Evolutionary conservation across 2,888 invertebrate genomes (phyloP).

Genomic region (Nymphalis c-album): DNA sequence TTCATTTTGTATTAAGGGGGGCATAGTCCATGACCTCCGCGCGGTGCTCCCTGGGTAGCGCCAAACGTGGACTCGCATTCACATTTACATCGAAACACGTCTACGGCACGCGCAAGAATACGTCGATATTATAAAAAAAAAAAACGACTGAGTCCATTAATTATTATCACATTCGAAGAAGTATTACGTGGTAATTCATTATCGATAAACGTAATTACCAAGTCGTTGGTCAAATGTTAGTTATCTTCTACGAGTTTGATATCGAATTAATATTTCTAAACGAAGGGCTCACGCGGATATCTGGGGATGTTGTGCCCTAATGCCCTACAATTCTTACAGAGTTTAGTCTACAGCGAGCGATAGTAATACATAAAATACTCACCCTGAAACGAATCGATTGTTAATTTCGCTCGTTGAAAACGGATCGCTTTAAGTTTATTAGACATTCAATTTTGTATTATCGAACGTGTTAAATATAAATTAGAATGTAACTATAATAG

Average conservation of each 20-base stretch:
- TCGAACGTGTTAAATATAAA: conserved; percentile 23
- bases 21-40: conserved; percentile 79
- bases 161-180: conserved; percentile 11
- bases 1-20: conserved; percentile 67
- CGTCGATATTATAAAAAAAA: conserved; percentile 11
- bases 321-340: not conserved
- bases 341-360: conserved; percentile 14
- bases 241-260: conserved; percentile 20
- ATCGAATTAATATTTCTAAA: conserved; percentile 17
- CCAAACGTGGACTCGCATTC: conserved; percentile 75
- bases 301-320: conserved; percentile 13
- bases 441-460: conserved; percentile 21
- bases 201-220: not conserved
- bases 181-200: not conserved
- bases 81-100: conserved; percentile 54
- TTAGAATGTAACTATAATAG: conserved; percentile 28
- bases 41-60: conserved; percentile 81
- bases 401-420: conserved; percentile 5
- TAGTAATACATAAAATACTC: conserved; percentile 3
- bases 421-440: conserved; percentile 16
- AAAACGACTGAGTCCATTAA: conserved; percentile 17
- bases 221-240: not conserved
- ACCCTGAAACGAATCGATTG: not conserved
- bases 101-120: conserved; percentile 44
- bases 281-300: conserved; percentile 14